Percentiles rank a stretch among this genome's conserved stretches.
Conservation (phyloP, 2,113 vertebrate genomes). For the Rhinopomastus cyanomelas region DNA sequence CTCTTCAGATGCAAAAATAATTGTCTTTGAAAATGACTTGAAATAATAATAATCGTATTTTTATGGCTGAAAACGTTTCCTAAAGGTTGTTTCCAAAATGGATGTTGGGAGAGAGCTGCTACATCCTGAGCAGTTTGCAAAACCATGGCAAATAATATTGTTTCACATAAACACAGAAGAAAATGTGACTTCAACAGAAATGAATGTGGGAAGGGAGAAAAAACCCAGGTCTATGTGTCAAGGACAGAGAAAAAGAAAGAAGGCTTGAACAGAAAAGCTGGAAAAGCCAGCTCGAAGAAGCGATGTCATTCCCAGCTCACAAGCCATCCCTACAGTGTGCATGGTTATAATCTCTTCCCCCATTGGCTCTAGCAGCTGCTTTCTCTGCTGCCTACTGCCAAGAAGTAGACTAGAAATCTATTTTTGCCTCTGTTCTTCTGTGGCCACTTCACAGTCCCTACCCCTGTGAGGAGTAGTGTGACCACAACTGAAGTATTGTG, state of each 20-base stretch:
- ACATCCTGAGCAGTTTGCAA: conserved; percentile 26
- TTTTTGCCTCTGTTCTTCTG: background rate
- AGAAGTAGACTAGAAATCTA: conserved; percentile 35
- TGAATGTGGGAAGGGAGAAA: no score
- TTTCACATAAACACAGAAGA: conserved; percentile 57
- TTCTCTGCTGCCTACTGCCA: background rate
- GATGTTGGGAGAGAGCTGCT: conserved; percentile 11
- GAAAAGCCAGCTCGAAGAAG: background rate
- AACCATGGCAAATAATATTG: conserved; percentile 51
- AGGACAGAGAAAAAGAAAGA: background rate
- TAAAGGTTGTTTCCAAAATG: conserved; percentile 62
- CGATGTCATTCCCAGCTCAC: background rate
- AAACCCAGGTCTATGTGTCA: background rate
- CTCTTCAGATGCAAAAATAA: background rate
- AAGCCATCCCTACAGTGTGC: fast-evolving
- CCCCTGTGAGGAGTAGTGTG: fast-evolving
- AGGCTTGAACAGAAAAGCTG: background rate
- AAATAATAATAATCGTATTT: conserved; percentile 48
- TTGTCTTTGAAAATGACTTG: background rate
- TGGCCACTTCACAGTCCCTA: fast-evolving
- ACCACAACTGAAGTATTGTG: no score
- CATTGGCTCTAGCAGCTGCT: fast-evolving
- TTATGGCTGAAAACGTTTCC: conserved; percentile 43
- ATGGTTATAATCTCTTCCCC: background rate
- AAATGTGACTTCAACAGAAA: conserved; percentile 39